phyloP scores from a whole-genome alignment of 2,888 invertebrate genomes.

The Scaptomyza flava region DNA sequence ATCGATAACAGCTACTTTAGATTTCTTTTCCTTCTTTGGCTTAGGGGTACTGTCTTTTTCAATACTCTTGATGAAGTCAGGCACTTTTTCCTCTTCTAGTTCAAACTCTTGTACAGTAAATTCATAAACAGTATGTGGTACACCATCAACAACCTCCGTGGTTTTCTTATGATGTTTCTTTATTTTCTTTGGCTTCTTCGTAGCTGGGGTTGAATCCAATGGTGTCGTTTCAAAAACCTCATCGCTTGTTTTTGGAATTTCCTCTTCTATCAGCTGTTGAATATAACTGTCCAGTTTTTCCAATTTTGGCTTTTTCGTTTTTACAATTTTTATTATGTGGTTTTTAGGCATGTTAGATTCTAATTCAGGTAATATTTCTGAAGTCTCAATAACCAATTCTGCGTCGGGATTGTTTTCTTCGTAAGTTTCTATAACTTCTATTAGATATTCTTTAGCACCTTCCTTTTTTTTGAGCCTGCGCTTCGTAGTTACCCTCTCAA shows the following conservation, averaged over 20 bases:
- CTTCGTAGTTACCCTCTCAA: slow-evolving; percentile 79
- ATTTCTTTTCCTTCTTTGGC: slow-evolving; percentile 65
- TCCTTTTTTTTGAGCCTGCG: slow-evolving; percentile 83
- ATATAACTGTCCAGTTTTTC: slow-evolving; percentile 79
- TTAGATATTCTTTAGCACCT: slow-evolving; percentile 84
- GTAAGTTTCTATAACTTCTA: slow-evolving; percentile 83
- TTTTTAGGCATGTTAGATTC: slow-evolving; percentile 32
- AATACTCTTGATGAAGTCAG: slow-evolving; percentile 7
- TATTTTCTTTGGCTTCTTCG: slow-evolving; percentile 79
- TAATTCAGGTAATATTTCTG: slow-evolving; percentile 77
- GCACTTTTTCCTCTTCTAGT: slow-evolving; percentile 57
- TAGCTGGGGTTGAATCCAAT: slow-evolving; percentile 71
- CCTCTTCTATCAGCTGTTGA: slow-evolving; percentile 79
- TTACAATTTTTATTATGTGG: slow-evolving; percentile 67
- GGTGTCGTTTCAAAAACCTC: slow-evolving; percentile 82
- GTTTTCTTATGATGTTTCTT: slow-evolving; percentile 83
- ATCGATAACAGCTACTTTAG: slow-evolving; percentile 85
- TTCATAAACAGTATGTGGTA: slow-evolving; percentile 74
- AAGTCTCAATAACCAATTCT: slow-evolving; percentile 83
- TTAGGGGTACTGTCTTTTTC: slow-evolving; percentile 9
- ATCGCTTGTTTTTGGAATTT: slow-evolving; percentile 81
- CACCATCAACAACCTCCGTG: slow-evolving; percentile 71
- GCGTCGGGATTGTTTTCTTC: slow-evolving; percentile 84
- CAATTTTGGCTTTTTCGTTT: slow-evolving; percentile 76
- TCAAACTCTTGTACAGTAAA: slow-evolving; percentile 67